phyloP scores from a whole-genome alignment of 2,888 invertebrate species.

The Archaeoteleia sp. region DNA sequence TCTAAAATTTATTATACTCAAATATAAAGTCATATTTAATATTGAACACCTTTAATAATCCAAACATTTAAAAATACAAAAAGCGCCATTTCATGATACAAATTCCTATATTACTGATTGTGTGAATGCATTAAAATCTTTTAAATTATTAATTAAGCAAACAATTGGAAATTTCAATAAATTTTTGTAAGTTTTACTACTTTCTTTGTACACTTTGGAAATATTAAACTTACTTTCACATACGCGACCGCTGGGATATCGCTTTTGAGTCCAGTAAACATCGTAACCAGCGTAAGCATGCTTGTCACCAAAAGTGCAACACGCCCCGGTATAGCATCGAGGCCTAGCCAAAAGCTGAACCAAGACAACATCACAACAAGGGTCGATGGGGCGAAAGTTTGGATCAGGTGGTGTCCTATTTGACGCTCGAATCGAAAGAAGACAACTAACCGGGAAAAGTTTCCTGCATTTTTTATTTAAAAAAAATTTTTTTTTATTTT shows the following conservation, averaged over 20 bases:
- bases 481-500: constrained; percentile 1
- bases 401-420: constrained; percentile 89
- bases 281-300: constrained; percentile 88
- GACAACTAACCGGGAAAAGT: constrained; percentile 86
- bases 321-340: constrained; percentile 89
- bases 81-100: too few species aligned
- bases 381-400: constrained; percentile 89
- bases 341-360: constrained; percentile 91
- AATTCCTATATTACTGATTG: too few species aligned
- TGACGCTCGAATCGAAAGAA: constrained; percentile 89
- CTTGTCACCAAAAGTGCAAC: constrained; percentile 89
- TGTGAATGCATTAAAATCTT: too few species aligned
- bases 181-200: too few species aligned
- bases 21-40: too few species aligned
- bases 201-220: background rate
- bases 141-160: too few species aligned
- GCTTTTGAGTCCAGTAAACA: constrained; percentile 88
- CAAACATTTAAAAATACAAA: too few species aligned
- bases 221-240: constrained; percentile 80
- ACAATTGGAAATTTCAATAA: too few species aligned
- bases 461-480: constrained; percentile 76
- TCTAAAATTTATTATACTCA: too few species aligned
- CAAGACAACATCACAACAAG: constrained; percentile 89
- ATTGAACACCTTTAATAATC: too few species aligned
- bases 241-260: constrained; percentile 92